Conservation (phyloP, 35 echinoderm and acorn worm species). For the Patiria miniata region DNA sequence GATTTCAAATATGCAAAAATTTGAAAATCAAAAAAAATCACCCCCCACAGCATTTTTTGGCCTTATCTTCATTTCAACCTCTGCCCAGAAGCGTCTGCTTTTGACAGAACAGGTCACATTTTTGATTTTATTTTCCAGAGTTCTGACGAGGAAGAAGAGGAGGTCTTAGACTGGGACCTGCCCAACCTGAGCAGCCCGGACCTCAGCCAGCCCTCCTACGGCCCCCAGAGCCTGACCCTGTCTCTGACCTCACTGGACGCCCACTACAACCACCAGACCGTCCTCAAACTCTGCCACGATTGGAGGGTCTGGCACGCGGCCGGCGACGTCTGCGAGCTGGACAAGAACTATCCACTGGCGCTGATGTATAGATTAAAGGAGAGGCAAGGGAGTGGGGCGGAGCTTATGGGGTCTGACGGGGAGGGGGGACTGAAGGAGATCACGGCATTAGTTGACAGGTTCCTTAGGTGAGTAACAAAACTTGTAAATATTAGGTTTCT, state of each 20-base stretch:
- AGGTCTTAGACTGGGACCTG: constrained; percentile 25
- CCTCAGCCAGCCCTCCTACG: constrained; percentile 39
- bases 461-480: background rate
- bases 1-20: too few species aligned
- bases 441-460: background rate
- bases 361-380: constrained; percentile 29
- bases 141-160: constrained; percentile 12
- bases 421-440: constrained; percentile 15
- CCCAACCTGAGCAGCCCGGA: constrained; percentile 8
- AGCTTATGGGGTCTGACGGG: background rate
- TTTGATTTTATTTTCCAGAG: constrained; percentile 9
- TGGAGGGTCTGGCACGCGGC: constrained; percentile 34
- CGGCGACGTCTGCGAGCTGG: constrained; percentile 43
- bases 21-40: too few species aligned
- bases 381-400: background rate
- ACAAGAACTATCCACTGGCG: constrained; percentile 29
- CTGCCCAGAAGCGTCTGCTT: too few species aligned
- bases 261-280: constrained; percentile 39
- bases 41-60: too few species aligned
- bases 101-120: too few species aligned
- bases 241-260: constrained; percentile 36
- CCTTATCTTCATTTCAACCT: too few species aligned
- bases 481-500: too few species aligned
- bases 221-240: constrained; percentile 17
- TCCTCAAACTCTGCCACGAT: constrained; percentile 54